phyloP scores from a whole-genome alignment of 2,113 vertebrate species.

The Motacilla tschutschensis region DNA sequence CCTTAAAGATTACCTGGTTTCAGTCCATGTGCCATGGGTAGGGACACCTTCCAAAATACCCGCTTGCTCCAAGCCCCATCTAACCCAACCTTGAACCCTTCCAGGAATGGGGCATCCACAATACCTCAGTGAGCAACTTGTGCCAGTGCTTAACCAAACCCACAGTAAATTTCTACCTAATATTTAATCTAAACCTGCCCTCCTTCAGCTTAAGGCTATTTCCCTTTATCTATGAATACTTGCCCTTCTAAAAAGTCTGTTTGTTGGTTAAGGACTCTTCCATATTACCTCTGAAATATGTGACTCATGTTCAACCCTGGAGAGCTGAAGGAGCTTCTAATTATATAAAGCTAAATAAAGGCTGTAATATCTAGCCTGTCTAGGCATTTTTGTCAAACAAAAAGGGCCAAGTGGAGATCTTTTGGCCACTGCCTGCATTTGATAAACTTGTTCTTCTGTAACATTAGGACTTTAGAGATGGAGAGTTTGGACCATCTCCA shows the following conservation, averaged over 20 bases:
- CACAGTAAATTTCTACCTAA: neutral
- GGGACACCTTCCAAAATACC: neutral
- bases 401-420: neutral
- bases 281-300: neutral
- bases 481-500: neutral
- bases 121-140: neutral
- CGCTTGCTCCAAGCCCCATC: rapidly evolving
- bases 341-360: neutral
- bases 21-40: neutral
- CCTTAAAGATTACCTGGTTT: neutral
- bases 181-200: neutral
- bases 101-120: neutral
- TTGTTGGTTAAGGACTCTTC: too few relatives aligned
- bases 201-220: neutral
- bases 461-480: neutral
- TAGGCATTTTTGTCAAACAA: rapidly evolving
- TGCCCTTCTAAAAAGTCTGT: neutral
- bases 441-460: neutral
- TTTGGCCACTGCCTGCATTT: neutral
- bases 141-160: neutral
- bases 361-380: neutral
- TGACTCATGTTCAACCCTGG: neutral
- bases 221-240: too few relatives aligned
- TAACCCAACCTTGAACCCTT: neutral
- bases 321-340: neutral